These are phyloP conservation scores for Diadegma fenestrale DNA, from an alignment of 2,888 invertebrate genomes.

Conservation along the genomic window DNA sequence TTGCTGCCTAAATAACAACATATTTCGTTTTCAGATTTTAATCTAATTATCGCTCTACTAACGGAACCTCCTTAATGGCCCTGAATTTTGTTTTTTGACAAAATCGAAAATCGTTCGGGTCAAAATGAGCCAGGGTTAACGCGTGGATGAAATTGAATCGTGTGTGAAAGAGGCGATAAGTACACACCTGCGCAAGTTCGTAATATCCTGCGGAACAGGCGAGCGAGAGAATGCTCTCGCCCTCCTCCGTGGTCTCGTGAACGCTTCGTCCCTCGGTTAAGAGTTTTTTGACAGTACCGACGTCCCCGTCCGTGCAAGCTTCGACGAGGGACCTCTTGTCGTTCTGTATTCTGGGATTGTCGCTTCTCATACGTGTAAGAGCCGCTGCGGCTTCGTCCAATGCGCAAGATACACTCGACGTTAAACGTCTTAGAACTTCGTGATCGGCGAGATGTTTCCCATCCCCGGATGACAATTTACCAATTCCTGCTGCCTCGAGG, in stretches of 20 bases:
- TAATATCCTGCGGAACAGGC: slow-evolving; percentile 99
- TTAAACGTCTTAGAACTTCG: slow-evolving; percentile 94
- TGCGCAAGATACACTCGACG: slow-evolving; percentile 96
- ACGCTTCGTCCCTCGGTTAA: slow-evolving; percentile 97
- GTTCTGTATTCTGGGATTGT: slow-evolving; percentile 90
- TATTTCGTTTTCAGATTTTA: too few species aligned
- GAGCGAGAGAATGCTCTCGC: slow-evolving; percentile 97
- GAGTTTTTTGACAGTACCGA: slow-evolving; percentile 95
- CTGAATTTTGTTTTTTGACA: too few species aligned
- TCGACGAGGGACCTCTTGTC: slow-evolving; percentile 93
- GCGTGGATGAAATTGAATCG: neutral
- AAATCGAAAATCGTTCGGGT: too few species aligned
- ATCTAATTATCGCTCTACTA: too few species aligned
- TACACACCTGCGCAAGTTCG: slow-evolving; percentile 95
- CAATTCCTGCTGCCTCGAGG: slow-evolving; percentile 96
- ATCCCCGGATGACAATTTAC: slow-evolving; percentile 92
- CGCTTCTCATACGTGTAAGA: slow-evolving; percentile 97
- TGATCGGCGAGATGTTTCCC: slow-evolving; percentile 95
- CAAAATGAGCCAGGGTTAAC: too few species aligned
- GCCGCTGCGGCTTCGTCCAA: slow-evolving; percentile 99
- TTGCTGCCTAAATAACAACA: too few species aligned
- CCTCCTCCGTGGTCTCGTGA: slow-evolving; percentile 98
- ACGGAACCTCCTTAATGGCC: too few species aligned
- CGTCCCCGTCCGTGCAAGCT: slow-evolving; percentile 97
- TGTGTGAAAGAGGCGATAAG: slow-evolving; percentile 20